Conservation (phyloP, 2,797 vertebrate species). For the Trachurus trachurus region DNA sequence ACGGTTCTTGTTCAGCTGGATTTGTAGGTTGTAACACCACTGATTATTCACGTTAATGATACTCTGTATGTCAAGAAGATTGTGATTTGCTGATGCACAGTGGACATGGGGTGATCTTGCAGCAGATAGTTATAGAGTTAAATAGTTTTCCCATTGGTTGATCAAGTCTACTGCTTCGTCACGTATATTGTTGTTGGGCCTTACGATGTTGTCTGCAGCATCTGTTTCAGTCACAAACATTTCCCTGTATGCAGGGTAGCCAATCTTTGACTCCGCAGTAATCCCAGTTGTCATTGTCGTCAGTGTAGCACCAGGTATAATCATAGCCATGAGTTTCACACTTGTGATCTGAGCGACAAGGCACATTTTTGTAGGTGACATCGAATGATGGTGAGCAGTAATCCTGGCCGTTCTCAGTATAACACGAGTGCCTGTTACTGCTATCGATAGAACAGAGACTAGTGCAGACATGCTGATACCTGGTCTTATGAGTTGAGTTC, state of each 20-base stretch:
- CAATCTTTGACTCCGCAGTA: neutral
- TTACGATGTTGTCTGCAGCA: neutral
- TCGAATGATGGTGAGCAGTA: constrained; percentile 7
- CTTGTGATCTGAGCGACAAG: neutral
- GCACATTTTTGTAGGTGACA: neutral
- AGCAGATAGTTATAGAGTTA: too few species aligned
- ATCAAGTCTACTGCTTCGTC: neutral
- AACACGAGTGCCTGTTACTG: neutral
- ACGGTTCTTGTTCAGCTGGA: neutral
- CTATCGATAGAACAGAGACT: neutral
- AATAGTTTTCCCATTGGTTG: neutral
- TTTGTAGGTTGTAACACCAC: neutral
- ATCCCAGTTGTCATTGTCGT: neutral
- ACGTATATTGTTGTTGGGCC: accelerated
- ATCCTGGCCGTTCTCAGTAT: neutral
- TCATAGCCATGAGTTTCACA: accelerated
- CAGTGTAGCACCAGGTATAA: constrained; percentile 13
- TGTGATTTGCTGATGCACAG: neutral
- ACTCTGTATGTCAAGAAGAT: neutral
- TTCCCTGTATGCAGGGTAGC: constrained; percentile 3
- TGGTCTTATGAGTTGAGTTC: neutral
- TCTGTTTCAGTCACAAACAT: neutral
- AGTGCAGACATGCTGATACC: neutral
- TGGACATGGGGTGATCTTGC: neutral
- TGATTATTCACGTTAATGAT: neutral